A percentile compares a stretch with the other conserved stretches of the same genome.
These are phyloP conservation scores for Operophtera brumata DNA, from an alignment of 2,888 invertebrate species.

Conservation along the genomic window DNA sequence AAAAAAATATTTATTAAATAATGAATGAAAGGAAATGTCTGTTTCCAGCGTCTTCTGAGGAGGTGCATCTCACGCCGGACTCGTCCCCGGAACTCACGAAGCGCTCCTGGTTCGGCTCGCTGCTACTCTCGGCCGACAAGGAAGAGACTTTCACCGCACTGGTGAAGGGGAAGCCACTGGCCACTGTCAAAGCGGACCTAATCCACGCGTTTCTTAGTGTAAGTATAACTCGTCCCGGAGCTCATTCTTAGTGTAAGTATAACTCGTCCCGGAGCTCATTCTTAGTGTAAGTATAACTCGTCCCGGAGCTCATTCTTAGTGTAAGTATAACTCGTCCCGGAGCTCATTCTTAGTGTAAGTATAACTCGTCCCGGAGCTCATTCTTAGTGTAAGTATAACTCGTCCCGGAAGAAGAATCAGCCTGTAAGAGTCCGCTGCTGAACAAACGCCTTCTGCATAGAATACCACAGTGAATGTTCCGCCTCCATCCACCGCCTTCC, in stretches of 20 bases:
- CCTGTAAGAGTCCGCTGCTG: not conserved
- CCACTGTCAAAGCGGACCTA: constrained; percentile 98
- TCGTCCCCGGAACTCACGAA: constrained; percentile 98
- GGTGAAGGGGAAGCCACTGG: constrained; percentile 97
- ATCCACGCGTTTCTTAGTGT: constrained; percentile 99
- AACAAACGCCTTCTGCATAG: not conserved
- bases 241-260: constrained; percentile 95
- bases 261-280: too few relatives aligned
- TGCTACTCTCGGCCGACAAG: constrained; percentile 98
- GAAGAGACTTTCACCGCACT: constrained; percentile 98
- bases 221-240: constrained; percentile 77
- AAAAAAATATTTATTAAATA: too few relatives aligned
- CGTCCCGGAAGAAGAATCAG: too few relatives aligned
- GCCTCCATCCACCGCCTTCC: too few relatives aligned
- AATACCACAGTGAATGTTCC: too few relatives aligned
- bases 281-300: constrained; percentile 90
- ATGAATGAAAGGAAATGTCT: too few relatives aligned
- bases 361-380: too few relatives aligned
- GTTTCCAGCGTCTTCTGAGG: constrained; percentile 88
- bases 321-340: constrained; percentile 86
- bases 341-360: constrained; percentile 97
- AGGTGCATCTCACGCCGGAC: constrained; percentile 96
- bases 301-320: too few relatives aligned
- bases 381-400: constrained; percentile 91
- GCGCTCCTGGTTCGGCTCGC: constrained; percentile 98